Conservation (phyloP, 2,888 invertebrate genomes). For the Tiliacea citrago region DNA sequence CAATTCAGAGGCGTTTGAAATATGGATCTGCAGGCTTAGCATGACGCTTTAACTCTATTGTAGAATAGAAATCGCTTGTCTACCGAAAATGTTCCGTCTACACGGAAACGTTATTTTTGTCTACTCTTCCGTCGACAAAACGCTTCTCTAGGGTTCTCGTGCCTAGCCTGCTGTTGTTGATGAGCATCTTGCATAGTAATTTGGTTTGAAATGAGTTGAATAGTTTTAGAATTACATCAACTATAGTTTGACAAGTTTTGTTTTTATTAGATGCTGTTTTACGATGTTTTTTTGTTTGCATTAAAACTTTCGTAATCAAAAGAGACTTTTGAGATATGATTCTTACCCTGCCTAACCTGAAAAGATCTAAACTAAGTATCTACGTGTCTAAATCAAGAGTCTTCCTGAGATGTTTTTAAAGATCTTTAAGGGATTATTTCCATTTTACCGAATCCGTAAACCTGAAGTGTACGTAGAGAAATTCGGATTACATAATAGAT, state of each 20-base stretch:
- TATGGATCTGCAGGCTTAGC: constrained; percentile 1
- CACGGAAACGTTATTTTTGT: too few species aligned
- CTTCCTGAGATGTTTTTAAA: neutral
- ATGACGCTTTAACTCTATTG: too few species aligned
- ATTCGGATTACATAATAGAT: neutral
- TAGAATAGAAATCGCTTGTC: too few species aligned
- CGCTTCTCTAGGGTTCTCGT: too few species aligned
- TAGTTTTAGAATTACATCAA: constrained; percentile 7
- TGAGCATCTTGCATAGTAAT: constrained; percentile 20
- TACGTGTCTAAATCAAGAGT: neutral
- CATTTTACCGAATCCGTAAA: neutral
- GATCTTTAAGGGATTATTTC: neutral
- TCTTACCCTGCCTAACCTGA: neutral
- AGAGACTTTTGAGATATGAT: neutral
- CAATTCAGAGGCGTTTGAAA: constrained; percentile 16
- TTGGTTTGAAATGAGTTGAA: neutral
- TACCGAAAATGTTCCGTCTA: too few species aligned
- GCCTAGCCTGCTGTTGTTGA: neutral
- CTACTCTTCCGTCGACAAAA: too few species aligned
- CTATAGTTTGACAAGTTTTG: neutral
- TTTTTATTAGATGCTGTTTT: too few species aligned
- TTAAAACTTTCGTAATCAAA: neutral
- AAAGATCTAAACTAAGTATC: neutral
- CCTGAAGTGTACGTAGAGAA: neutral
- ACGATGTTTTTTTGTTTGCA: neutral